Conservation (phyloP, 2,113 vertebrate genomes). For the Megaceryle torquata region DNA sequence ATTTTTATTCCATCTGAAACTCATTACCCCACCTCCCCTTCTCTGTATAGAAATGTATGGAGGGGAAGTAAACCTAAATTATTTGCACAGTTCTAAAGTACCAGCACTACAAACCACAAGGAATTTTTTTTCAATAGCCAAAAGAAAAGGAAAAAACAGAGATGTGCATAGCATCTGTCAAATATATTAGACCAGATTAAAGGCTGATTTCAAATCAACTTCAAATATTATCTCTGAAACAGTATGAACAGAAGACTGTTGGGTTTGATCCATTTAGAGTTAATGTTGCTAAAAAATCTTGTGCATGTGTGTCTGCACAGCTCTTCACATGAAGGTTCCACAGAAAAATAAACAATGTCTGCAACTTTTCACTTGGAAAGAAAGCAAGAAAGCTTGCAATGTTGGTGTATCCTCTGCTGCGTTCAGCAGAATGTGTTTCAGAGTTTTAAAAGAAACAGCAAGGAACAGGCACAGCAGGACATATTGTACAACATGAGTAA, state of each 20-base stretch:
- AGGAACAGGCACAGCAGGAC: conserved; percentile 52
- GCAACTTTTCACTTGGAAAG: conserved; percentile 16
- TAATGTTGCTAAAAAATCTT: not conserved
- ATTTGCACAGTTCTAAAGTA: conserved; percentile 10
- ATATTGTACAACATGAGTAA: conserved; percentile 55
- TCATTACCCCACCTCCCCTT: conserved; percentile 11
- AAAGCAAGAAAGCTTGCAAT: not conserved
- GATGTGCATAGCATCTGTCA: conserved; percentile 20
- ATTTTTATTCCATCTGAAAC: conserved; percentile 41
- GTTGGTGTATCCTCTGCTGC: conserved; percentile 4
- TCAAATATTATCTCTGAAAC: not conserved
- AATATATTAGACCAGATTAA: conserved; percentile 7
- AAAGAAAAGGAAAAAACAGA: not conserved
- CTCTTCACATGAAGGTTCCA: conserved; percentile 6
- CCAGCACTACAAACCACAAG: conserved; percentile 27
- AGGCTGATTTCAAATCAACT: not conserved
- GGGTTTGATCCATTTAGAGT: not conserved
- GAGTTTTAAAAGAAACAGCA: conserved; percentile 57
- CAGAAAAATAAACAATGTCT: conserved; percentile 33
- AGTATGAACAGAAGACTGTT: not conserved
- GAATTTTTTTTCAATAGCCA: not conserved
- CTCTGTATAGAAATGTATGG: not conserved
- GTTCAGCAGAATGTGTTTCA: conserved; percentile 36
- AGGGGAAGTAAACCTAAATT: conserved; percentile 5
- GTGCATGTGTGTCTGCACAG: not conserved